These are phyloP conservation scores for Paracanthobrama guichenoti DNA, from an alignment of 2,113 vertebrate species.

Conservation along the genomic window DNA sequence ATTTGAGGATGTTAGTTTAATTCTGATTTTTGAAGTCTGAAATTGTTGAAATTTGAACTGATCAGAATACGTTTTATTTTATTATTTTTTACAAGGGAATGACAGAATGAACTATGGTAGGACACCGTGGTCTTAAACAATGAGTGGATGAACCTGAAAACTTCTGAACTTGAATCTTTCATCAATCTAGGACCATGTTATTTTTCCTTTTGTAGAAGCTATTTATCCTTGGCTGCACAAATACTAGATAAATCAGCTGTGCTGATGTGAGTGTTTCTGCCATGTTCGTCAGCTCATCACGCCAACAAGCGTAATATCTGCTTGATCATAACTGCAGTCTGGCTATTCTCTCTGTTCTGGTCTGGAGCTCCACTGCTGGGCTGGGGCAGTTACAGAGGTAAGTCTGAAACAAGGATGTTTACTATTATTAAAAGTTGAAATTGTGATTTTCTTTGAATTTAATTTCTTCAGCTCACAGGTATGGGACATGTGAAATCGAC, in stretches of 20 bases:
- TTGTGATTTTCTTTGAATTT: not conserved
- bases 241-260: constrained; percentile 50
- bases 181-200: constrained; percentile 43
- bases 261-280: constrained; percentile 42
- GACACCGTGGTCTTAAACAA: not conserved
- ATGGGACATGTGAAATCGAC: constrained; percentile 53
- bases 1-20: not conserved
- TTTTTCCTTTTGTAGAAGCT: constrained; percentile 29
- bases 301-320: constrained; percentile 49
- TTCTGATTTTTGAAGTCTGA: not conserved
- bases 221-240: constrained; percentile 52
- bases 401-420: not conserved
- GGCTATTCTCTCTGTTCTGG: constrained; percentile 62
- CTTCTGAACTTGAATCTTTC: constrained; percentile 3
- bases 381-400: constrained; percentile 66
- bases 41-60: too few species aligned
- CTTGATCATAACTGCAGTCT: constrained; percentile 54
- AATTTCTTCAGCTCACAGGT: constrained; percentile 41
- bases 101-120: not conserved
- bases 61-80: too few species aligned
- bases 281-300: constrained; percentile 53
- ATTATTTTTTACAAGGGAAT: not conserved
- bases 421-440: not conserved
- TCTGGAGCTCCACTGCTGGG: constrained; percentile 56
- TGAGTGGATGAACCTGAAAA: constrained; percentile 11